A percentile compares a stretch with the other conserved stretches of the same genome.
Evolutionary conservation across 2,888 invertebrate species (phyloP).

Genomic region (Yponomeuta malinellus): DNA sequence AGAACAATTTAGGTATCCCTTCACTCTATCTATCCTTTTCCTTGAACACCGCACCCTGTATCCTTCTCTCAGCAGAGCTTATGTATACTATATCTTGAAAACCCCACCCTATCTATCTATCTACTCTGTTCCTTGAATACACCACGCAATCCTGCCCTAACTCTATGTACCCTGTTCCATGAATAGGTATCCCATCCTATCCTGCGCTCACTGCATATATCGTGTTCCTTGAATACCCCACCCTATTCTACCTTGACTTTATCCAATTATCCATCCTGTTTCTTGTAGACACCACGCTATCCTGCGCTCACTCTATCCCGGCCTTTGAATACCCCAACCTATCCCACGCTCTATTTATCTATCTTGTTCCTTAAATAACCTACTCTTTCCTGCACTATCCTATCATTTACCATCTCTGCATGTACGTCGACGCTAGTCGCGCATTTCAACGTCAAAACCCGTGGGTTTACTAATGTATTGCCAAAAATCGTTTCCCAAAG

Average conservation of each 20-base stretch:
- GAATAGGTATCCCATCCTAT: neutral
- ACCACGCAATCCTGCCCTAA: neutral
- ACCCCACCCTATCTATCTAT: too few relatives aligned
- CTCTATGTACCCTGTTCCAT: neutral
- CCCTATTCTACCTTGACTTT: neutral
- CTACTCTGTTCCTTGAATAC: neutral
- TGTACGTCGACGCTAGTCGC: too few relatives aligned
- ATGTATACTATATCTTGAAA: neutral
- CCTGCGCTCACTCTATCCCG: neutral
- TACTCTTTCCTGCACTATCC: neutral
- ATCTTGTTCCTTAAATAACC: neutral
- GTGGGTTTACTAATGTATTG: too few relatives aligned
- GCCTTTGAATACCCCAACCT: neutral
- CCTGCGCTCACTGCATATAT: neutral
- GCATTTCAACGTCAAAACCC: too few relatives aligned
- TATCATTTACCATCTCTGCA: neutral
- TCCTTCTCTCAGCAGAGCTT: neutral
- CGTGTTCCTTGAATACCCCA: neutral
- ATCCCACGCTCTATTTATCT: neutral
- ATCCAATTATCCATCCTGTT: too few relatives aligned
- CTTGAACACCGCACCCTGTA: neutral
- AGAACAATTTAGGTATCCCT: conserved; percentile 27
- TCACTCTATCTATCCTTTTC: neutral
- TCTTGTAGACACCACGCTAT: neutral
- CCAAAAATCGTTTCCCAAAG: too few relatives aligned